Evolutionary conservation across 2,113 vertebrate species (phyloP), one percentile per base, ranked within the genome.

Genomic region (Pungitius pungitius): DNA sequence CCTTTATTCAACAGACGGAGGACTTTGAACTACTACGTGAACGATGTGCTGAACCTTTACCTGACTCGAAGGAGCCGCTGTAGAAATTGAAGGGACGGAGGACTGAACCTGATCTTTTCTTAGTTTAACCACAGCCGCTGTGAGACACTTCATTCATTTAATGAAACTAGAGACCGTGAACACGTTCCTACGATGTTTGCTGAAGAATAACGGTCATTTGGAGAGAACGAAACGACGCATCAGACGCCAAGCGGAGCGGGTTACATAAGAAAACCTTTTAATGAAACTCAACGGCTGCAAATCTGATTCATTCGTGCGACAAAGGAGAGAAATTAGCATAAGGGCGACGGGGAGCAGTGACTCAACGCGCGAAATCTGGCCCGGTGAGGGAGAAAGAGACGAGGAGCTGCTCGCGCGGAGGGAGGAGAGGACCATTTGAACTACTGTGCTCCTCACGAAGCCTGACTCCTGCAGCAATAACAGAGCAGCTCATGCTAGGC

Each of bases 381-480:
- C 51, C 51, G 63, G 74, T 30, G 42, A 75, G 56, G 6, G 8
- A 70, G 18, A 35, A 40, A 2, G 13, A 68, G 42, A 73, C 26
- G 81, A 27, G n/a, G 26, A 51, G 60, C 42, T 35, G 18, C 40
- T 72, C 26, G 3, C 17, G 56, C 24, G 26, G 51, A 43, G 58
- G 56, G 30, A 40, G 59, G 64, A 42, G 43, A 26, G 3, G 65
- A 65, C 57, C 67, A 67, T 86, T 88, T 83, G n/a, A n/a, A n/a
- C n/a, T n/a, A n/a, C n/a, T 27, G 18, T 67, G 58, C 61, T 71
- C 65, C 39, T 87, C 84, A 89, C 86, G 85, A 90, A 71, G 82
- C 54, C 58, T 69, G 22, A n/a, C 54, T 85, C 73, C 79, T 80
- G 80, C 78, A 88, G 82, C 76, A 42, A 49, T 39, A 20, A 69